These are phyloP conservation scores for Caenorhabditis plicata DNA, from an alignment of 2,888 invertebrate genomes.

Conservation along the genomic window DNA sequence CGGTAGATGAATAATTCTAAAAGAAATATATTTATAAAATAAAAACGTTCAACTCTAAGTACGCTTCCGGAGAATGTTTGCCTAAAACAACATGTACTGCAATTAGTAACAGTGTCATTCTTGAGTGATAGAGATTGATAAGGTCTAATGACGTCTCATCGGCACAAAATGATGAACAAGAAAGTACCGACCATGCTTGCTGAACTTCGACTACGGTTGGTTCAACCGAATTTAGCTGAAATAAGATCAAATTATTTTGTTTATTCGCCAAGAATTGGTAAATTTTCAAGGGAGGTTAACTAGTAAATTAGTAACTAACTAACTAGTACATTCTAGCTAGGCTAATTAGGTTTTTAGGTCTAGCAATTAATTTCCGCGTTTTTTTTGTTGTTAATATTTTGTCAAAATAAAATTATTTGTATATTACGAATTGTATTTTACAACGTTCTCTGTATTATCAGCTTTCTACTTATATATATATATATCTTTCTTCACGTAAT, in stretches of 20 bases:
- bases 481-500: no score
- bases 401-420: no score
- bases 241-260: no score
- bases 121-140: constrained; percentile 13
- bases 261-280: constrained; percentile 1
- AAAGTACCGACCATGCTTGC: constrained; percentile 19
- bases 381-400: no score
- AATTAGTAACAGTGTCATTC: constrained; percentile 4
- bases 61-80: constrained; percentile 21
- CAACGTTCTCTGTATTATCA: no score
- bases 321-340: no score
- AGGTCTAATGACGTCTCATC: constrained; percentile 28
- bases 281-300: no score
- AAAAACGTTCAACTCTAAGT: not conserved
- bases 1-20: constrained; percentile 22
- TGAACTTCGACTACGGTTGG: constrained; percentile 9
- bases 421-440: no score
- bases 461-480: no score
- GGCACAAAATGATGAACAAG: constrained; percentile 22
- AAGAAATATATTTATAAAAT: not conserved
- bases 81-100: constrained; percentile 9
- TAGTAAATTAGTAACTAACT: no score
- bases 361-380: no score
- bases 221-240: constrained; percentile 12
- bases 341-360: no score